A percentile compares a stretch with the other conserved stretches of the same genome.
Evolutionary conservation across 2,113 vertebrate genomes (phyloP).

Genomic region (Scolopax mira): DNA sequence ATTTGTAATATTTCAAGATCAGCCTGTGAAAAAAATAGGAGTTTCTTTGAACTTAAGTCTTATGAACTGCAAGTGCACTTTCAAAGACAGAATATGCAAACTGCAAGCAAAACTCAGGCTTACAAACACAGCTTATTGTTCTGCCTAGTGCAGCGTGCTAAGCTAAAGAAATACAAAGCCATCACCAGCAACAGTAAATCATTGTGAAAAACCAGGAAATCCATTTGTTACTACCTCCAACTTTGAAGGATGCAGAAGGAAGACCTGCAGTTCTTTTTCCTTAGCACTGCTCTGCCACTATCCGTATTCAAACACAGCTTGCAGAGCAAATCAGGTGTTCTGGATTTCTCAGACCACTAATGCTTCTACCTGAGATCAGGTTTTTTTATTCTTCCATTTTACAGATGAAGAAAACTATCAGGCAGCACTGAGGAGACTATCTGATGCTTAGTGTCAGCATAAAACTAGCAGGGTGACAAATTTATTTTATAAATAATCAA

Average conservation of each 20-base stretch:
- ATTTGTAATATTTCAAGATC: background rate
- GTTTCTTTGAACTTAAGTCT: background rate
- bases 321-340: background rate
- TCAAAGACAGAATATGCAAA: conserved; percentile 3
- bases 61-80: background rate
- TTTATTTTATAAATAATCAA: background rate
- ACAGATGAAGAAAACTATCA: background rate
- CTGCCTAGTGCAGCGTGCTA: background rate
- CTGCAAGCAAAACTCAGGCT: background rate
- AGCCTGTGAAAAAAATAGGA: background rate
- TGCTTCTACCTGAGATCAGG: background rate
- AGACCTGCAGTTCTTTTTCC: background rate
- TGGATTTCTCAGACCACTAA: background rate
- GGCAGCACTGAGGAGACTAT: background rate
- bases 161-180: background rate
- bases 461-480: background rate
- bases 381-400: background rate
- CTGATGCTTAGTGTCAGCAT: background rate
- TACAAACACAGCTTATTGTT: background rate
- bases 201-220: background rate
- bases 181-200: background rate
- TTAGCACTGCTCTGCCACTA: background rate
- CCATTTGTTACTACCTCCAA: background rate
- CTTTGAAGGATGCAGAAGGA: background rate
- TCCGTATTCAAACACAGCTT: background rate